These are phyloP conservation scores for Pycnomerus fuliginosus DNA, from an alignment of 2,888 invertebrate species.

Conservation along the genomic window DNA sequence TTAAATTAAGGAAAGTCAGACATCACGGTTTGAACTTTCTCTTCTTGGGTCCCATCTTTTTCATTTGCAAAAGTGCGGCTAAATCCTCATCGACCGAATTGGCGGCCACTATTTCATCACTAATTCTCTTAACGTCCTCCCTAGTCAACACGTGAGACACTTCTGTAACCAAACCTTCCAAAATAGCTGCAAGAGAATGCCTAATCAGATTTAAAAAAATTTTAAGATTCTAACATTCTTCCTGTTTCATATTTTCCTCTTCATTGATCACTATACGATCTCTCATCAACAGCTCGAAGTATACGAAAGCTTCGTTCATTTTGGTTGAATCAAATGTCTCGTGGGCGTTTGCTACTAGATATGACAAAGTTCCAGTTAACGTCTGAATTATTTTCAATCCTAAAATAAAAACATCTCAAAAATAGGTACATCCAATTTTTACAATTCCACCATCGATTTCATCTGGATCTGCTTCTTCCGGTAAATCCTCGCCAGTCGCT, in stretches of 20 bases:
- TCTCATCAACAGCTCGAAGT: constrained; percentile 37
- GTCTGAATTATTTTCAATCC: constrained; percentile 37
- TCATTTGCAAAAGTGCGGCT: neutral
- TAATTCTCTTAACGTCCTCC: constrained; percentile 41
- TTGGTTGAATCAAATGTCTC: constrained; percentile 26
- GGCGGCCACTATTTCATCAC: constrained; percentile 39
- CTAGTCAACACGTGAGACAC: constrained; percentile 33
- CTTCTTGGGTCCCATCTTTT: too few species aligned
- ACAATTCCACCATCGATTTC: constrained; percentile 35
- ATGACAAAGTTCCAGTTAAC: constrained; percentile 30
- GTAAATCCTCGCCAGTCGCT: constrained; percentile 4
- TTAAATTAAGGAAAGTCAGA: too few species aligned
- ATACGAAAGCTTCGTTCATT: constrained; percentile 33
- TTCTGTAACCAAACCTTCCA: constrained; percentile 23
- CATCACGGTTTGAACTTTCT: too few species aligned
- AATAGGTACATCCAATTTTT: neutral
- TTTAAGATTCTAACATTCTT: constrained; percentile 33
- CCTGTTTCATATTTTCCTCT: constrained; percentile 29
- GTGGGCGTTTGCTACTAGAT: constrained; percentile 28
- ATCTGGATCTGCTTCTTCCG: constrained; percentile 34
- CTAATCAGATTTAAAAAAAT: constrained; percentile 32
- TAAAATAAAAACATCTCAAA: constrained; percentile 1
- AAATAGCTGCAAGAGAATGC: constrained; percentile 22
- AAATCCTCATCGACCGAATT: constrained; percentile 33
- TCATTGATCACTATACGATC: constrained; percentile 29